Evolutionary conservation across 2,113 vertebrate species (phyloP).

Genomic region (Sapajus apella): DNA sequence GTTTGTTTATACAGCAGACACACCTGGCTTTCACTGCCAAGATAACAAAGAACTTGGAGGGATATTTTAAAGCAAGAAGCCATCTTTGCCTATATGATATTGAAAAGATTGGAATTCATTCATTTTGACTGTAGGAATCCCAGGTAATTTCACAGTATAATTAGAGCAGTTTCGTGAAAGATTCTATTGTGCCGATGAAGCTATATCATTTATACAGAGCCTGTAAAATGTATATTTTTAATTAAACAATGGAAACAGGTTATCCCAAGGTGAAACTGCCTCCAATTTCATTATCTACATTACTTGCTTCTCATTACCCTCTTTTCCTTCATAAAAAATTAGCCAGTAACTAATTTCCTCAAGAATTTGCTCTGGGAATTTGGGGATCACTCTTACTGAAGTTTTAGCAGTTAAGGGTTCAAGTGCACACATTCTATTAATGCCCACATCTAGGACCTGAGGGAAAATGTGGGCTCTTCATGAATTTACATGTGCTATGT

Average conservation of each 20-base stretch:
- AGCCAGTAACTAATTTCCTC: background rate
- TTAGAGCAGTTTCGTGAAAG: background rate
- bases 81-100: background rate
- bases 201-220: background rate
- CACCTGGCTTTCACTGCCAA: background rate
- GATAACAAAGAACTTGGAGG: background rate
- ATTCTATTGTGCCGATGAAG: background rate
- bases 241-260: constrained; percentile 38
- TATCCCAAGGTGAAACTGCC: background rate
- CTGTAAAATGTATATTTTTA: constrained; percentile 33
- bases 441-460: background rate
- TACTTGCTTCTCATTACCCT: background rate
- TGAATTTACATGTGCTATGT: rapidly evolving
- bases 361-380: background rate
- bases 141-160: background rate
- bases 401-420: background rate
- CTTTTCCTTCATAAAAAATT: background rate
- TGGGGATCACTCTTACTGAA: background rate
- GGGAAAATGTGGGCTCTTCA: rapidly evolving
- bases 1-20: background rate
- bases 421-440: background rate
- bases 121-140: background rate
- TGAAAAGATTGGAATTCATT: background rate
- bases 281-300: background rate
- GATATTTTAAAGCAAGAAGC: background rate